Conservation (phyloP, 1,140 invertebrate genomes). For the Kradibia gibbosae region DNA sequence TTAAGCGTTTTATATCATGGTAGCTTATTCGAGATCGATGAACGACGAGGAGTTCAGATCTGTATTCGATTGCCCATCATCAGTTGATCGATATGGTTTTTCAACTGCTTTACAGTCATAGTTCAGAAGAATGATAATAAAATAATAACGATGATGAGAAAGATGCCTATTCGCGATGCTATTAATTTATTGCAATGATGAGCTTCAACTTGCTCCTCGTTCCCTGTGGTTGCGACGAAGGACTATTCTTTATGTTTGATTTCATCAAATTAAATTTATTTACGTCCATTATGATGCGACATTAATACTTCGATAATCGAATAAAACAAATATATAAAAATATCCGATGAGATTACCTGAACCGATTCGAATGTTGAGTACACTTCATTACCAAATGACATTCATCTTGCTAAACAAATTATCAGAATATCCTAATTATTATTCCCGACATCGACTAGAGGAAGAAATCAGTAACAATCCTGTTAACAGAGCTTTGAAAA, state of each 20-base stretch:
- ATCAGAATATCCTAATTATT: not conserved
- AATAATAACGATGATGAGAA: not conserved
- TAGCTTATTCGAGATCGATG: not conserved
- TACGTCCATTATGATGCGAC: not conserved
- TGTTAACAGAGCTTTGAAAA: not conserved
- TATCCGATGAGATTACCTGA: not conserved
- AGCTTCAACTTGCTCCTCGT: not conserved
- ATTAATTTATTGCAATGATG: not conserved
- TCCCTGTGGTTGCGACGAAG: not conserved
- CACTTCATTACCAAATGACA: not conserved
- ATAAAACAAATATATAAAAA: not conserved
- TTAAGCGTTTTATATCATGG: slow-evolving; percentile 4
- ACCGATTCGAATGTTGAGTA: not conserved
- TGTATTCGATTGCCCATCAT: not conserved
- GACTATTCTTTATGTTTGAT: not conserved
- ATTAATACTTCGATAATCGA: not conserved
- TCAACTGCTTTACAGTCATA: not conserved
- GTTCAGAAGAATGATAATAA: not conserved
- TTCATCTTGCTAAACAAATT: not conserved
- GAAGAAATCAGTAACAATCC: not conserved
- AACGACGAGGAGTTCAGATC: not conserved
- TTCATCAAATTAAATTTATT: not conserved
- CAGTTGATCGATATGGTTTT: not conserved
- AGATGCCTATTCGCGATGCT: not conserved
- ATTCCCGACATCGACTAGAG: not conserved